phyloP scores from a whole-genome alignment of 2,797 vertebrate genomes.

The Meriones psammophilus region DNA sequence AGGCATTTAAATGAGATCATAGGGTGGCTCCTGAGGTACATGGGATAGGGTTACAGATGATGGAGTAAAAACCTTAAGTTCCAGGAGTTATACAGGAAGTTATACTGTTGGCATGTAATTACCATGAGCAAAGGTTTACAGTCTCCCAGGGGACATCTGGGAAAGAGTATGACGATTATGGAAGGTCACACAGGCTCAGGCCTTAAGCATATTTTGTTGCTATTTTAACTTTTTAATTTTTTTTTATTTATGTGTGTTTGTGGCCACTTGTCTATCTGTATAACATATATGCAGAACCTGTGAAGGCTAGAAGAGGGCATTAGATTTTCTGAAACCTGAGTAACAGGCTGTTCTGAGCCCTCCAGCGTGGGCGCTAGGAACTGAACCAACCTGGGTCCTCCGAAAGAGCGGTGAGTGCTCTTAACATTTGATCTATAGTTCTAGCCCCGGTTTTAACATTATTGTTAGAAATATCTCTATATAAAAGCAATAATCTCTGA shows the following conservation, averaged over 20 bases:
- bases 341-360: background rate
- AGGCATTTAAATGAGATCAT: background rate
- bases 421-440: background rate
- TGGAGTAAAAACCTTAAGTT: background rate
- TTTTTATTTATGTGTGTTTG: background rate
- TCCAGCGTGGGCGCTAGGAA: background rate
- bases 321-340: background rate
- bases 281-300: background rate
- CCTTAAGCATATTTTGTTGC: background rate
- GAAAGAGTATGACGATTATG: background rate
- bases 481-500: background rate
- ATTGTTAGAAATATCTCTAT: background rate
- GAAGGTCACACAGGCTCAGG: background rate
- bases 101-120: background rate
- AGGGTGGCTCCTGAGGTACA: background rate
- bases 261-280: background rate
- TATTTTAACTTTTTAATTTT: background rate
- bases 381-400: background rate
- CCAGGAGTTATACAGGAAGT: background rate
- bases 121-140: background rate
- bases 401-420: background rate
- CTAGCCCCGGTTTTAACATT: background rate
- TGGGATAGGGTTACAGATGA: background rate
- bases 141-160: background rate
- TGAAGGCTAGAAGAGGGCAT: background rate